Evolutionary conservation across 2,113 vertebrate genomes (phyloP), one percentile per base, ranked within the genome.

Genomic region (Ondatra zibethicus): DNA sequence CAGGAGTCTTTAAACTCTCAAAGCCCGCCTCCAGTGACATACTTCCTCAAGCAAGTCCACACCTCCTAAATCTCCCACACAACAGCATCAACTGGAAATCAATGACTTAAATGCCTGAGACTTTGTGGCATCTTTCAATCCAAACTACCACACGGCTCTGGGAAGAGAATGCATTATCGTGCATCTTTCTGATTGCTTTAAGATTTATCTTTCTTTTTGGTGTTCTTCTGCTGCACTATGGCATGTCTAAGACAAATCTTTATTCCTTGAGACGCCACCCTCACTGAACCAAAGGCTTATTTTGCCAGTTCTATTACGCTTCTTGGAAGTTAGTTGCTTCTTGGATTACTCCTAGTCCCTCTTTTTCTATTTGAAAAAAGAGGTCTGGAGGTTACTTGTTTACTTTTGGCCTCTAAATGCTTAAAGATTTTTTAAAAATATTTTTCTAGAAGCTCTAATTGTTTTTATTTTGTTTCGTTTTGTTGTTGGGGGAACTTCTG

Each of bases 331-430:
- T 29, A 33, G 39, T 65, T 47, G 23, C 81, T 95, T 86, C 73
- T 96, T 86, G n/a, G 12, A 80, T 93, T 21, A 68, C 11, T 72
- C 33, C 36, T 1, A 27, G 16, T 84, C 89, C 52, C 12, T 36
- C 73, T 63, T 73, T 45, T 93, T 92, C 73, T 7, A 25, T 78
- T 95, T 95, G 66, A 23, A n/a, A n/a, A n/a, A n/a, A n/a, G n/a
- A n/a, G 73, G 16, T 4, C 61, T 93, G 61, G 5, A 91, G 52
- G 36, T 81, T 94, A 52, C 66, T 81, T 92, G 75, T 66, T 91
- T 88, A 84, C 58, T 89, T 88, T 58, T 94, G 52, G 7, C 42
- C 75, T 96, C 90, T 81, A 19, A 65, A 61, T 82, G 25, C 14
- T 75, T 93, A 58, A 45, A 89, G 5, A 88, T 23, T 68, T 85